Conservation (phyloP, 2,888 invertebrate genomes). For the Lasioglossum leucozonium region DNA sequence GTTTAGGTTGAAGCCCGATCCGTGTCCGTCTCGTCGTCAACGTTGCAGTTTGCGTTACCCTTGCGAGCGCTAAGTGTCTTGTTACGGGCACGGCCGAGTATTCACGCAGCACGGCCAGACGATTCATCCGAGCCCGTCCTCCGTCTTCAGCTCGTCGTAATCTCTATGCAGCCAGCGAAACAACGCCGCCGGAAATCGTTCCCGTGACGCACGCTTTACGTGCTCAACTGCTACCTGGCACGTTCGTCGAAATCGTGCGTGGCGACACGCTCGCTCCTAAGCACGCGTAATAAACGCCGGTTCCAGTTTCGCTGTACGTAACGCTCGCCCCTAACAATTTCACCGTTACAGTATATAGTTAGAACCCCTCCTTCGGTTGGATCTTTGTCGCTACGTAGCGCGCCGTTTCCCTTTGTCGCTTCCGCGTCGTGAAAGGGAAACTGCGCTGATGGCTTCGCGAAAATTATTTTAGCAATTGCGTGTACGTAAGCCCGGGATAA, state of each 20-base stretch:
- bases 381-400: not conserved
- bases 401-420: not conserved
- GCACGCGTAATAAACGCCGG: conserved; percentile 27
- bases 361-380: not conserved
- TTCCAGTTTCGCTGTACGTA: not conserved
- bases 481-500: not conserved
- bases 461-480: not conserved
- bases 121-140: conserved; percentile 27
- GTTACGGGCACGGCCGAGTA: conserved; percentile 22
- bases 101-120: conserved; percentile 22
- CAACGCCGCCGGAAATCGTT: conserved; percentile 27
- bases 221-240: conserved; percentile 11
- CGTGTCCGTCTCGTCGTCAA: not conserved
- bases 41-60: not conserved
- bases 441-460: not conserved
- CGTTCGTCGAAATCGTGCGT: conserved; percentile 33
- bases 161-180: conserved; percentile 17
- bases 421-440: not conserved
- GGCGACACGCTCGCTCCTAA: conserved; percentile 30
- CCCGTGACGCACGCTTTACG: conserved; percentile 36
- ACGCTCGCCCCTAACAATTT: conserved; percentile 25
- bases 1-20: conserved; percentile 12
- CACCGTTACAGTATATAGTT: not conserved
- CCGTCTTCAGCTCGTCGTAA: conserved; percentile 10
- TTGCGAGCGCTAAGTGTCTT: conserved; percentile 4